Evolutionary conservation across 92 coral and sea anemone genomes (phyloP).

Genomic region (Palythoa grandis): DNA sequence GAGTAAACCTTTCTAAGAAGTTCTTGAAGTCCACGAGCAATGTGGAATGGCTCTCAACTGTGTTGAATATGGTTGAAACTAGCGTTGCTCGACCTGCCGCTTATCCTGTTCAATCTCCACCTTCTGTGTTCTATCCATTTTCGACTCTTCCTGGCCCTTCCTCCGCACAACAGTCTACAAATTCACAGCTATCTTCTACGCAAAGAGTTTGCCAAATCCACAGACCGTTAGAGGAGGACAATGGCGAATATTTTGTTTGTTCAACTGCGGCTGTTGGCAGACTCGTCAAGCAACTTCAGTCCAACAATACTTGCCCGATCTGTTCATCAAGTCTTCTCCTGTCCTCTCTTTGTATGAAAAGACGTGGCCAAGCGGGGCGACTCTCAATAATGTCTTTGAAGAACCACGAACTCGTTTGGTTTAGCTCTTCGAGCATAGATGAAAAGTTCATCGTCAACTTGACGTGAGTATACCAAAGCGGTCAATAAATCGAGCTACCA

Average conservation of each 20-base stretch:
- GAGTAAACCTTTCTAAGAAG: background rate
- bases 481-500: background rate
- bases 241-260: constrained; percentile 48
- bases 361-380: constrained; percentile 35
- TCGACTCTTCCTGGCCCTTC: constrained; percentile 25
- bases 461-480: constrained; percentile 24
- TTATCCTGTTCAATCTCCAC: constrained; percentile 10
- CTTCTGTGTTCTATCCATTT: constrained; percentile 5
- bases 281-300: constrained; percentile 32
- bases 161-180: constrained; percentile 8
- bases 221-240: constrained; percentile 39
- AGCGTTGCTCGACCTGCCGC: constrained; percentile 6
- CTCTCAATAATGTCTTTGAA: constrained; percentile 19
- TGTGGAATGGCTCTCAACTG: constrained; percentile 29
- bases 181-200: background rate
- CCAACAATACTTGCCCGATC: constrained; percentile 41
- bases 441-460: constrained; percentile 44
- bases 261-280: constrained; percentile 37
- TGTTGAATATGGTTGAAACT: constrained; percentile 4
- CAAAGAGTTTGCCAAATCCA: constrained; percentile 27
- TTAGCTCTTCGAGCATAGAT: constrained; percentile 42
- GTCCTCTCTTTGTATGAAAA: constrained; percentile 17
- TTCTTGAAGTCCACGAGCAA: constrained; percentile 4
- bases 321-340: constrained; percentile 31
- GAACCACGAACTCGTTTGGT: constrained; percentile 54